Percentiles rank a stretch among this genome's conserved stretches.
Evolutionary conservation across 1,140 invertebrate species (phyloP).

Genomic region (Caerostris extrusa): DNA sequence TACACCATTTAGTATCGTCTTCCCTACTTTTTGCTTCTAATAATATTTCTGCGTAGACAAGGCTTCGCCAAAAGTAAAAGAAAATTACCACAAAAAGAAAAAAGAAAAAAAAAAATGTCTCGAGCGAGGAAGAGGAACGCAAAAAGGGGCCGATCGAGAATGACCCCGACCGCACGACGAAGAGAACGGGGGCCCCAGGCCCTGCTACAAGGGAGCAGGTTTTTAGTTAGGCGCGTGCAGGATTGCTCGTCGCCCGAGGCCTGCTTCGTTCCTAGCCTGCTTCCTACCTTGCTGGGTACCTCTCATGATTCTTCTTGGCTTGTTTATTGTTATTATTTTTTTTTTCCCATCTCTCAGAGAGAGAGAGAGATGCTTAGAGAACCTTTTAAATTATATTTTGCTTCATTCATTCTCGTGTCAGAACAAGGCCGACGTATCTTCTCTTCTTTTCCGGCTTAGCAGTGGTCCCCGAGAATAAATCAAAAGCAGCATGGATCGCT

Average conservation of each 20-base stretch:
- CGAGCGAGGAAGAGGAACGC: constrained; percentile 58
- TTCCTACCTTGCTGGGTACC: constrained; percentile 58
- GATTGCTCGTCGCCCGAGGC: constrained; percentile 19
- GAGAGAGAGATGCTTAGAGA: constrained; percentile 1
- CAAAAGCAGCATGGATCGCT: neutral
- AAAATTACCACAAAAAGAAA: neutral
- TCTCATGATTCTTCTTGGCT: neutral
- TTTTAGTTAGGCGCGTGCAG: constrained; percentile 67
- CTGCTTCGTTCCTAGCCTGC: constrained; percentile 4
- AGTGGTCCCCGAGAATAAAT: neutral
- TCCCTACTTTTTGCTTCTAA: constrained; percentile 51
- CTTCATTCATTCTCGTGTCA: constrained; percentile 56
- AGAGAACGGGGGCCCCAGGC: constrained; percentile 43
- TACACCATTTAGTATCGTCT: neutral
- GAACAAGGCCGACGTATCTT: constrained; percentile 16
- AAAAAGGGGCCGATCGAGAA: constrained; percentile 60
- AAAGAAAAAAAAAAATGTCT: constrained; percentile 37
- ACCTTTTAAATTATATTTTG: constrained; percentile 41
- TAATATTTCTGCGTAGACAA: constrained; percentile 61
- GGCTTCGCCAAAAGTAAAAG: neutral
- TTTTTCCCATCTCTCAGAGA: neutral
- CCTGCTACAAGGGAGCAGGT: constrained; percentile 54
- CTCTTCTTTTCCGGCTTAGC: constrained; percentile 30
- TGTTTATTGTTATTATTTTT: constrained; percentile 22
- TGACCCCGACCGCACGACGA: constrained; percentile 70